phyloP scores from a whole-genome alignment of 2,113 vertebrate species.

The Petaurus breviceps region DNA sequence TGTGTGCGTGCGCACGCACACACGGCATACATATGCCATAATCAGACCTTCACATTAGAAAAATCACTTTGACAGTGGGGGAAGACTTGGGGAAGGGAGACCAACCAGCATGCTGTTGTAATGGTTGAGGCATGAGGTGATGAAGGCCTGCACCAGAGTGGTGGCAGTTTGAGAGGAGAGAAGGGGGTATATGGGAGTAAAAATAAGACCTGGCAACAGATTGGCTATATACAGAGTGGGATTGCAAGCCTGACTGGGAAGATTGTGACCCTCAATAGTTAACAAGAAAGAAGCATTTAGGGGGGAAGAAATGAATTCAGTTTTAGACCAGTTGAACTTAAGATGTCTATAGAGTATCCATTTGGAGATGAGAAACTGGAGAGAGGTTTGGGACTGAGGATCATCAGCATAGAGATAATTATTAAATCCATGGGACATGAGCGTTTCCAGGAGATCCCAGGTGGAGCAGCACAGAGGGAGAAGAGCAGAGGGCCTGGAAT shows the following conservation, averaged over 20 bases:
- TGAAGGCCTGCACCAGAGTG: not conserved
- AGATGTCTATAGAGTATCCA: not conserved
- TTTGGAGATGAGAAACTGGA: not conserved
- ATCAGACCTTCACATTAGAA: not conserved
- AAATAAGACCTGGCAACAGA: not conserved
- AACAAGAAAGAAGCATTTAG: not conserved
- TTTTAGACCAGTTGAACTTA: not conserved
- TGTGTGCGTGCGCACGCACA: too few species aligned
- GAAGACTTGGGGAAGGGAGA: too few species aligned
- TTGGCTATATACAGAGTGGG: not conserved
- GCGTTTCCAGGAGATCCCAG: too few species aligned
- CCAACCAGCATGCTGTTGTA: too few species aligned
- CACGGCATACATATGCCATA: too few species aligned
- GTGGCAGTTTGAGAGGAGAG: not conserved
- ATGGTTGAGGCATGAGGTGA: too few species aligned
- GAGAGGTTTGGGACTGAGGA: not conserved
- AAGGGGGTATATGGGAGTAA: not conserved
- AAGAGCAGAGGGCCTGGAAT: not conserved
- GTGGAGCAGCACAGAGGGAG: too few species aligned
- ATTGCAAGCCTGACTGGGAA: not conserved
- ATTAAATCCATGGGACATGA: not conserved
- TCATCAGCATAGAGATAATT: not conserved
- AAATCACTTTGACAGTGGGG: not conserved
- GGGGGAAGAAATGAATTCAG: not conserved
- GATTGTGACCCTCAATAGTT: not conserved